Percentiles rank a stretch among this genome's conserved stretches.
These are phyloP conservation scores for Leptodactylus fuscus DNA, from an alignment of 2,113 vertebrate species.

Conservation along the genomic window DNA sequence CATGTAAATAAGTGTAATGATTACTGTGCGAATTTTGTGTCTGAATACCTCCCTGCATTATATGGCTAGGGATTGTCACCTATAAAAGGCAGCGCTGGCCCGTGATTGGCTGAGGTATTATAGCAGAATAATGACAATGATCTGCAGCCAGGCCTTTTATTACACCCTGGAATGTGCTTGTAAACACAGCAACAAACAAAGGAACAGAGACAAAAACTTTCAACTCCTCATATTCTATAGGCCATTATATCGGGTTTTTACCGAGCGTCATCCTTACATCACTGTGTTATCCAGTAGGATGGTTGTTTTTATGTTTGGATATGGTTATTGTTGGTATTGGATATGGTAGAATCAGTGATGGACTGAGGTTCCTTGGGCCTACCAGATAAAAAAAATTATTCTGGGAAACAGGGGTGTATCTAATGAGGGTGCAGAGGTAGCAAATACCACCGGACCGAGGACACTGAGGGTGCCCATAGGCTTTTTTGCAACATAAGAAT, in stretches of 20 bases:
- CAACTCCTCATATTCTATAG: not conserved
- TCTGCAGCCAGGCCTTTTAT: not conserved
- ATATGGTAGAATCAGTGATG: no score
- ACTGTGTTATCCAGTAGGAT: not conserved
- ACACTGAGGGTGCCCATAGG: no score
- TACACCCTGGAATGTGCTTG: conserved; percentile 33
- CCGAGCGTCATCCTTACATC: not conserved
- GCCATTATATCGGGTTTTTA: not conserved
- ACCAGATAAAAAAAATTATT: no score
- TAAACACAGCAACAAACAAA: not conserved
- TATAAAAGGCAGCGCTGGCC: not conserved
- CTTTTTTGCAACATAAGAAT: no score
- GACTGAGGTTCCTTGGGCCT: no score
- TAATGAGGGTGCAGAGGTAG: no score
- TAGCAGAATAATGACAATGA: conserved; percentile 9
- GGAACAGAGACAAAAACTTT: not conserved
- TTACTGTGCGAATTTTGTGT: conserved; percentile 3
- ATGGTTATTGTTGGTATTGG: not conserved
- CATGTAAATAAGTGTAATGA: conserved; percentile 24
- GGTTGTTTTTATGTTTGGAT: no score
- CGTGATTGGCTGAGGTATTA: conserved; percentile 1
- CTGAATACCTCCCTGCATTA: conserved; percentile 9
- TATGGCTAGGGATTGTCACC: conserved; percentile 11
- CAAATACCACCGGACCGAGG: no score
- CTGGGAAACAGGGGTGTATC: no score